phyloP scores from a whole-genome alignment of 2,113 vertebrate genomes.

The Mormoops blainvillei region DNA sequence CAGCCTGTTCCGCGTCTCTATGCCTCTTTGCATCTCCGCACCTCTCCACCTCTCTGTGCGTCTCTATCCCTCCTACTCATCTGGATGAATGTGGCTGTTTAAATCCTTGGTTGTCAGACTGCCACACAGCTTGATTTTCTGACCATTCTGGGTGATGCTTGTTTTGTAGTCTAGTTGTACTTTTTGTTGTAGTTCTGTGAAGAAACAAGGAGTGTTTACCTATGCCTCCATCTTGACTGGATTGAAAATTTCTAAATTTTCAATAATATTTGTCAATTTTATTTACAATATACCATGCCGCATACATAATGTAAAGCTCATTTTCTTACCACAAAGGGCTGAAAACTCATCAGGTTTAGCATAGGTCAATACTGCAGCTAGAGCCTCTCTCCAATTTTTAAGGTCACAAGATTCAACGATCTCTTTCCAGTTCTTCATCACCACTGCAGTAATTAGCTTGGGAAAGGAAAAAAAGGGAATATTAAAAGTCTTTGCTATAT shows the following conservation, averaged over 20 bases:
- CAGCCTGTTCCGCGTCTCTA: no score
- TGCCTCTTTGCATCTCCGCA: no score
- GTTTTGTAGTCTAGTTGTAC: no score
- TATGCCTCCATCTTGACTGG: no score
- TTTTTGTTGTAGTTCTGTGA: no score
- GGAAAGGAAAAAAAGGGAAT: slow-evolving; percentile 16
- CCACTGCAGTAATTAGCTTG: slow-evolving; percentile 95
- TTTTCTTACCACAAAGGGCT: slow-evolving; percentile 88
- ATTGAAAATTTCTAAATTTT: background rate
- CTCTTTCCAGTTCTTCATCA: slow-evolving; percentile 94
- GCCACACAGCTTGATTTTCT: no score
- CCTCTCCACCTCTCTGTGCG: no score
- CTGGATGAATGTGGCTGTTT: no score
- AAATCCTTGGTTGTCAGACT: no score
- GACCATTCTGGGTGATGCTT: no score
- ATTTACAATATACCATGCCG: background rate
- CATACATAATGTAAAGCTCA: background rate
- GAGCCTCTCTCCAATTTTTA: slow-evolving; percentile 94
- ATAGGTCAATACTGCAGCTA: slow-evolving; percentile 95
- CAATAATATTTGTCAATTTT: background rate
- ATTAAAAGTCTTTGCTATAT: background rate
- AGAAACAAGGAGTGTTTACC: no score
- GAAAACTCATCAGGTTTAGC: slow-evolving; percentile 93
- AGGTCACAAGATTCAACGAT: slow-evolving; percentile 93
- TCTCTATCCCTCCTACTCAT: no score